A percentile compares a stretch with the other conserved stretches of the same genome.
These are phyloP conservation scores for Harlomillsia oculata DNA, from an alignment of 1,140 invertebrate species.

Conservation along the genomic window DNA sequence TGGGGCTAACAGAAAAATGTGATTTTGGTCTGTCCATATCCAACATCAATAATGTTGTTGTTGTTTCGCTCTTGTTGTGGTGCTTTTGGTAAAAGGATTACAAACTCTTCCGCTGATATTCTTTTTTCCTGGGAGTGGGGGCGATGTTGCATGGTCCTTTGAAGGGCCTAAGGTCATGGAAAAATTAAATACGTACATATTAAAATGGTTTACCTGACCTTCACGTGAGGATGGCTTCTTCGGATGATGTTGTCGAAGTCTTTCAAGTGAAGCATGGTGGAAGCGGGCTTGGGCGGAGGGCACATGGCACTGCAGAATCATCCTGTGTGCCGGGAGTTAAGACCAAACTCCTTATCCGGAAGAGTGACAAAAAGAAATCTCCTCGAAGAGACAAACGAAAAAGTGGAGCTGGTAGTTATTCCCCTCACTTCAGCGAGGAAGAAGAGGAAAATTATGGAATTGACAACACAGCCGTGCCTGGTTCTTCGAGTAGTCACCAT, in stretches of 20 bases:
- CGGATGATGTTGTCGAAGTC: constrained; percentile 21
- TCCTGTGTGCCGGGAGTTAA: constrained; percentile 11
- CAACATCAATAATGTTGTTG: too few species aligned
- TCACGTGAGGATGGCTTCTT: constrained; percentile 25
- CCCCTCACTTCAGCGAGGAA: constrained; percentile 23
- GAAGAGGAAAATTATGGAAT: constrained; percentile 6
- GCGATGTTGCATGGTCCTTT: too few species aligned
- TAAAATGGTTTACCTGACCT: too few species aligned
- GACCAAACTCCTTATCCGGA: constrained; percentile 9
- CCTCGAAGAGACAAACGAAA: neutral
- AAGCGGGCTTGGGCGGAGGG: neutral
- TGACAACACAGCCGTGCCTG: constrained; percentile 8
- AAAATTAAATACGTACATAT: too few species aligned
- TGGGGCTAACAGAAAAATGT: too few species aligned
- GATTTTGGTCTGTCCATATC: too few species aligned
- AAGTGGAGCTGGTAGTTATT: neutral
- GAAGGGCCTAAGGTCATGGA: too few species aligned
- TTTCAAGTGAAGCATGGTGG: constrained; percentile 21
- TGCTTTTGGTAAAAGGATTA: too few species aligned
- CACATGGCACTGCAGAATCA: neutral
- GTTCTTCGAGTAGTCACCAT: neutral
- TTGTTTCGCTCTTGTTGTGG: too few species aligned
- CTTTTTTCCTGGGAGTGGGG: too few species aligned
- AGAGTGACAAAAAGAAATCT: neutral
- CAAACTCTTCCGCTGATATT: too few species aligned